A percentile compares a stretch with the other conserved stretches of the same genome.
Evolutionary conservation across 2,797 vertebrate genomes (phyloP).

Genomic region (Nannoperca australis): DNA sequence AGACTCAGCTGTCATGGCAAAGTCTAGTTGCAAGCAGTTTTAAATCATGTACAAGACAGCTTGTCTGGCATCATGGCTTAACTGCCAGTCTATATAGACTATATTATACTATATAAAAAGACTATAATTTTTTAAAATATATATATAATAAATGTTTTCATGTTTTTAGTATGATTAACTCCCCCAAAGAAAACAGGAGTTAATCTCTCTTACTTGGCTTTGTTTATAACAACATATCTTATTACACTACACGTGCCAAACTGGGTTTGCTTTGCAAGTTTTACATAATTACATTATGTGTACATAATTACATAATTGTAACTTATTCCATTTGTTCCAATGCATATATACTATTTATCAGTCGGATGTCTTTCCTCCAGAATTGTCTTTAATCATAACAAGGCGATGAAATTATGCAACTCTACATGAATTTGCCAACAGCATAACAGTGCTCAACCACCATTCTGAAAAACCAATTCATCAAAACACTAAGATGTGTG

Average conservation of each 20-base stretch:
- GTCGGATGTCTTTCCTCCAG: background rate
- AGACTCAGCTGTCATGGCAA: background rate
- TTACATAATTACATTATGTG: too few relatives aligned
- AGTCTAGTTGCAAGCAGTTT: background rate
- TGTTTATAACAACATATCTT: constrained; percentile 4
- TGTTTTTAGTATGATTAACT: background rate
- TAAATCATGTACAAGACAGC: constrained; percentile 13
- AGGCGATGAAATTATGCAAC: constrained; percentile 14
- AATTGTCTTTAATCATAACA: constrained; percentile 28
- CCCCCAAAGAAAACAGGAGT: background rate
- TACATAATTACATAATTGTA: background rate
- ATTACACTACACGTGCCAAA: background rate
- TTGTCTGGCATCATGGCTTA: background rate
- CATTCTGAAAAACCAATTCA: constrained; percentile 28
- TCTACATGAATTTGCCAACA: constrained; percentile 27
- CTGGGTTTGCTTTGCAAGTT: background rate
- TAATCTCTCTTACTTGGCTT: constrained; percentile 12
- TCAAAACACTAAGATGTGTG: constrained; percentile 30
- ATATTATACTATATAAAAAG: too few relatives aligned
- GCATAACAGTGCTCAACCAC: constrained; percentile 30
- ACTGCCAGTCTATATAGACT: background rate
- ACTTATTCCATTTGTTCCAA: background rate
- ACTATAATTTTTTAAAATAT: too few relatives aligned
- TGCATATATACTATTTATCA: constrained; percentile 5
- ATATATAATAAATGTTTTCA: too few relatives aligned